phyloP scores from a whole-genome alignment of 2,797 vertebrate genomes.

The Amazona finschi region DNA sequence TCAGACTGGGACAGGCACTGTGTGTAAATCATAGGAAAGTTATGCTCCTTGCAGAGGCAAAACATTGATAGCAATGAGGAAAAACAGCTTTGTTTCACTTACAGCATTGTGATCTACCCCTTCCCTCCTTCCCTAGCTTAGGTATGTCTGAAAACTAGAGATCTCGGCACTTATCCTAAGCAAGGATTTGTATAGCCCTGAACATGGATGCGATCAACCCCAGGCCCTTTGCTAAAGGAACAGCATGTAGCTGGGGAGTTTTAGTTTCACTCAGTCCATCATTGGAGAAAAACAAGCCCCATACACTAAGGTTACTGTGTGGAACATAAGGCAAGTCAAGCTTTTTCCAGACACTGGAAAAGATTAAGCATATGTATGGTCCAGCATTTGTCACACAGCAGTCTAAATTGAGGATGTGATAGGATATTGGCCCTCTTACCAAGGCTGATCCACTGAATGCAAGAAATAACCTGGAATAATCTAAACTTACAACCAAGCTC shows the following conservation, averaged over 20 bases:
- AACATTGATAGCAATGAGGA: neutral
- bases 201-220: fast-evolving
- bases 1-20: neutral
- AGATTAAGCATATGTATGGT: neutral
- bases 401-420: neutral
- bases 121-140: neutral
- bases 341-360: conserved; percentile 8
- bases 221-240: neutral
- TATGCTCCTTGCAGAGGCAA: neutral
- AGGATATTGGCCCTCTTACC: neutral
- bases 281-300: neutral
- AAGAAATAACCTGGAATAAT: neutral
- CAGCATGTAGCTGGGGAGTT: neutral
- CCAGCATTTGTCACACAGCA: conserved; percentile 4
- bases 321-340: neutral
- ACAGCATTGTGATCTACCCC: neutral
- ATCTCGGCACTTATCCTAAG: neutral
- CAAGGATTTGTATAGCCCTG: neutral
- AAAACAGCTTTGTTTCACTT: neutral
- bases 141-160: neutral
- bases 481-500: neutral
- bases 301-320: neutral
- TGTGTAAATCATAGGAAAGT: neutral
- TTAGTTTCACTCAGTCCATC: neutral
- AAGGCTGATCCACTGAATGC: neutral